Evolutionary conservation across 2,888 invertebrate genomes (phyloP).

Genomic region (Gymnoscelis rufifasciata): DNA sequence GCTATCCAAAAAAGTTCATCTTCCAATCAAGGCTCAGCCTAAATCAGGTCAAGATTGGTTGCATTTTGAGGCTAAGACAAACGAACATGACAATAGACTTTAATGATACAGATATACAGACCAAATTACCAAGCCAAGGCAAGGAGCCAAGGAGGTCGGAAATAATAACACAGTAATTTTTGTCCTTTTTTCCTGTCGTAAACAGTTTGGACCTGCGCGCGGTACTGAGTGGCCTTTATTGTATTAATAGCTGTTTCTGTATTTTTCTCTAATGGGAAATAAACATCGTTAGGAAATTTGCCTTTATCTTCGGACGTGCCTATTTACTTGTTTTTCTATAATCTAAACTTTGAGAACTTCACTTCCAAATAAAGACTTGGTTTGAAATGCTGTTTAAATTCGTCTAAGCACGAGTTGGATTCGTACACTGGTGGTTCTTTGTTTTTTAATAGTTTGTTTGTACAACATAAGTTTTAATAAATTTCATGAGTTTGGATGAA

Average conservation of each 20-base stretch:
- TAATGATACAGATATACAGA: constrained; percentile 8
- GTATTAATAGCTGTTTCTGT: not conserved
- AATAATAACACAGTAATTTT: constrained; percentile 7
- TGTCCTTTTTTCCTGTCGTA: constrained; percentile 5
- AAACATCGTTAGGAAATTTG: not conserved
- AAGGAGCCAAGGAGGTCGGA: constrained; percentile 10
- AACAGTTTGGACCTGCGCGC: not conserved
- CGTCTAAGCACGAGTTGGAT: too few relatives aligned
- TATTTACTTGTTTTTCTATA: too few relatives aligned
- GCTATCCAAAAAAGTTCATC: too few relatives aligned
- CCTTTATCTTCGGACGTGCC: too few relatives aligned
- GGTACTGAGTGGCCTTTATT: not conserved
- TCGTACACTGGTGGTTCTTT: too few relatives aligned
- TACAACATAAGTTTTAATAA: too few relatives aligned
- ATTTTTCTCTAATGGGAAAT: not conserved
- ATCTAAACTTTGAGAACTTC: too few relatives aligned
- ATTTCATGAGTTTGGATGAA: too few relatives aligned
- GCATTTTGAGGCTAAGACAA: not conserved
- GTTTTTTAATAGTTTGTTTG: too few relatives aligned
- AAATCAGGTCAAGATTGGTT: not conserved
- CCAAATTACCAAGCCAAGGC: constrained; percentile 5
- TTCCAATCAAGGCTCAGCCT: not conserved
- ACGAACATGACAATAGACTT: constrained; percentile 4
- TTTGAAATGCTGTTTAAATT: too few relatives aligned
- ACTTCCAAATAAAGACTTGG: too few relatives aligned